Conservation (phyloP, 1,140 invertebrate species). For the Ganaspis sp. region DNA sequence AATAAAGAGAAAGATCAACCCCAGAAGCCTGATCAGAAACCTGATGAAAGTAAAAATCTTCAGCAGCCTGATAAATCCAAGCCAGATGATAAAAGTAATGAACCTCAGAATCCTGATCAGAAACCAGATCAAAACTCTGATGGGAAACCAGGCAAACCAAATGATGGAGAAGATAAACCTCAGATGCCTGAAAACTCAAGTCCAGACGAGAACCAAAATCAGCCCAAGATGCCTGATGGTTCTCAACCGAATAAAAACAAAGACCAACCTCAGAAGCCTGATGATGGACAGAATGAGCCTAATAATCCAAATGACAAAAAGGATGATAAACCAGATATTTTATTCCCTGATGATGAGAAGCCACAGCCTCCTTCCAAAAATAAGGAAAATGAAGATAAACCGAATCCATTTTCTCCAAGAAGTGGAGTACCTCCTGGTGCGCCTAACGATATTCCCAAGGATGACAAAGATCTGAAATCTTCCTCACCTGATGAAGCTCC, state of each 20-base stretch:
- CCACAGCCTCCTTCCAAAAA: neutral
- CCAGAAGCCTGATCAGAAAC: neutral
- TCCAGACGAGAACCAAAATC: neutral
- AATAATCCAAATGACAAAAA: neutral
- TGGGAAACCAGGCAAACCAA: neutral
- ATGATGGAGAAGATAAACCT: neutral
- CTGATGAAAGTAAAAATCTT: neutral
- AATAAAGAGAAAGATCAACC: too few species aligned
- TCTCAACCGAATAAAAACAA: too few species aligned
- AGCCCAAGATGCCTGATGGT: neutral
- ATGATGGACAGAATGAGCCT: neutral
- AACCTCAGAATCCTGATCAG: too few species aligned
- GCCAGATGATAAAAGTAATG: neutral
- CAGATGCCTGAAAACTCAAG: neutral
- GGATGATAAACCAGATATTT: neutral
- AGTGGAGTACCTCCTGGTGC: neutral
- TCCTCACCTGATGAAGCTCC: neutral
- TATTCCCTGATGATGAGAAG: neutral
- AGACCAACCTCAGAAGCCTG: neutral
- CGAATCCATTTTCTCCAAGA: neutral
- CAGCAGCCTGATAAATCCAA: neutral
- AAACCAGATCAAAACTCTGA: conserved; percentile 10
- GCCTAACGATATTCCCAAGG: neutral
- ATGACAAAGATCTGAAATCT: neutral
- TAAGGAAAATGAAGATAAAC: neutral